Evolutionary conservation across 2,797 vertebrate genomes (phyloP).

Genomic region (Cuculus canorus): DNA sequence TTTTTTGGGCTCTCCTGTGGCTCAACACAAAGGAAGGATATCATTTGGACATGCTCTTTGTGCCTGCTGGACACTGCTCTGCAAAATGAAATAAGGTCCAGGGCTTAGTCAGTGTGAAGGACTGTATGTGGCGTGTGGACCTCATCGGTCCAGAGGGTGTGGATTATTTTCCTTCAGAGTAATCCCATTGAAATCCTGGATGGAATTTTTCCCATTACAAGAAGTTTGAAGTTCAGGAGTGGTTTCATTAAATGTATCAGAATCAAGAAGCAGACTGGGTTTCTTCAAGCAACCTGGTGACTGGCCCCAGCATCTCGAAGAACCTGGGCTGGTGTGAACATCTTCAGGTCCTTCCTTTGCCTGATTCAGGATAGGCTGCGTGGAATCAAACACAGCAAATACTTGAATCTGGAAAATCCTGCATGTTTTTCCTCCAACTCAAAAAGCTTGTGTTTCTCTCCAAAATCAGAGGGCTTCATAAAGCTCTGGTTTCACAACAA

Average conservation of each 20-base stretch:
- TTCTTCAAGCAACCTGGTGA: neutral
- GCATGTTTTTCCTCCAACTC: neutral
- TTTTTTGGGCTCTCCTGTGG: neutral
- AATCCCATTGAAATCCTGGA: neutral
- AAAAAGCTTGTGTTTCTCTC: conserved; percentile 16
- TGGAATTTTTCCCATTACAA: neutral
- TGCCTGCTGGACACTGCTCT: neutral
- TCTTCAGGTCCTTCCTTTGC: neutral
- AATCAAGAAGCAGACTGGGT: neutral
- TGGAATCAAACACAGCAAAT: neutral
- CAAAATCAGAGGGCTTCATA: neutral
- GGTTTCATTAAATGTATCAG: neutral
- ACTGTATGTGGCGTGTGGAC: neutral
- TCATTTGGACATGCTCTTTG: neutral
- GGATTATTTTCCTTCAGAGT: neutral
- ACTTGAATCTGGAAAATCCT: conserved; percentile 2
- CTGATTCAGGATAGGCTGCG: neutral
- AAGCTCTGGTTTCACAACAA: conserved; percentile 47
- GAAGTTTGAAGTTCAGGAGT: neutral
- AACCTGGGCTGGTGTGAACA: neutral
- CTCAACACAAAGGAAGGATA: neutral
- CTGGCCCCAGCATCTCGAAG: neutral
- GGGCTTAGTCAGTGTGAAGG: neutral
- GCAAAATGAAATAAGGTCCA: neutral
- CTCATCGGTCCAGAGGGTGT: neutral